Base-by-base conservation (phyloP, 2,113 vertebrate genomes). In the Amazona vittata region DNA sequence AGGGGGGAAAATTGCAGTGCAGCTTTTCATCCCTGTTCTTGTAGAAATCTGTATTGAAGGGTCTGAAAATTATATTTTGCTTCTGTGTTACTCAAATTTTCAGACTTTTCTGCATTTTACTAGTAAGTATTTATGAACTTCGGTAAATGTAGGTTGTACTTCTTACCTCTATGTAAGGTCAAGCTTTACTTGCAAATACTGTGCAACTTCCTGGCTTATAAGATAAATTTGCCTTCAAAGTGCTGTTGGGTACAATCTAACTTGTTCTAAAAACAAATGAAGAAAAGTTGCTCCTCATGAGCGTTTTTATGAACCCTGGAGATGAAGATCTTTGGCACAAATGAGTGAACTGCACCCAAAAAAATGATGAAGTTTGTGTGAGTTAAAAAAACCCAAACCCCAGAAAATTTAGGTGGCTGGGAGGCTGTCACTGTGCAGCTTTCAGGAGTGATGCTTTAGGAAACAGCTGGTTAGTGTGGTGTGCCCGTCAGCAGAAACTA, bases 401-500 rank as follows among this genome's bases (percentile, higher is more conserved):
- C 43, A 20, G 55, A n/a, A 86, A 49, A 52, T n/a, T 63, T 55
- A 63, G 13, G 59, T 55, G 59, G 1, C 35, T 63, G 43, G 53
- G 46, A 83, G 68, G 62, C 74, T 86, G 71, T 71, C 2, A 0
- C 59, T 62, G 4, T 0, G 0, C 49, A 82, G 74, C 69, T 78
- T 29, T 64, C 67, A 17, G 44, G 64, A 81, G 43, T 5, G 39
- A 8, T 22, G 59, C 68, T 77, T 80, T 67, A 52, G 64, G 55
- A 77, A 92, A 31, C 0, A 12, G 28, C 59, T 91, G 67, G 33
- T 46, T 75, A 43, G 19, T 4, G 0, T 8, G 37, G 64, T 68
- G 49, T 67, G 55, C 88, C 77, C 37, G 76, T 80, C 86, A 90
- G 65, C 92, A 96, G 76, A 77, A 96, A 83, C 47, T 55, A 41